Conservation (phyloP, 2,888 invertebrate species). For the Aradus depressus region DNA sequence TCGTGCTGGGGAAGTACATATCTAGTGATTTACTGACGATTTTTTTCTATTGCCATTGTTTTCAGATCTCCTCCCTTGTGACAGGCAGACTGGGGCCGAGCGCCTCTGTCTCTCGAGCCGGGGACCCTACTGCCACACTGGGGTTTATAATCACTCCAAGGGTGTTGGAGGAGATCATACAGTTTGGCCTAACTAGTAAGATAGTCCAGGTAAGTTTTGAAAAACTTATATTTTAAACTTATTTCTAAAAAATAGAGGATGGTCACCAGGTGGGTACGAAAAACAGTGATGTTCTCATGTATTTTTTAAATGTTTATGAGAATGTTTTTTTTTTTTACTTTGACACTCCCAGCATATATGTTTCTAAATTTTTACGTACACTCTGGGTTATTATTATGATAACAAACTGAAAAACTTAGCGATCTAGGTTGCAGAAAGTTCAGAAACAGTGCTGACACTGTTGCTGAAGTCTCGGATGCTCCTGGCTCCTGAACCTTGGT, state of each 20-base stretch:
- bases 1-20: too few relatives aligned
- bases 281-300: not conserved
- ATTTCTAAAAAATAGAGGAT: not conserved
- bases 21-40: too few relatives aligned
- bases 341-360: not conserved
- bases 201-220: not conserved
- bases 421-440: constrained; percentile 46
- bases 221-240: not conserved
- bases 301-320: not conserved
- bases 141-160: constrained; percentile 45
- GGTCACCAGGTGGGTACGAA: not conserved
- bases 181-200: constrained; percentile 44
- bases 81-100: constrained; percentile 41
- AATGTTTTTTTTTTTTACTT: not conserved
- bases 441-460: constrained; percentile 50
- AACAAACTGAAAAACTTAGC: too few relatives aligned
- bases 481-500: constrained; percentile 51
- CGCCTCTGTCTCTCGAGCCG: constrained; percentile 21
- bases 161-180: constrained; percentile 51
- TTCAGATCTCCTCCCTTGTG: not conserved
- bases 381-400: too few relatives aligned
- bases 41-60: too few relatives aligned
- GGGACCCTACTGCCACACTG: constrained; percentile 21
- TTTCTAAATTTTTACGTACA: not conserved
- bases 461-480: constrained; percentile 52